These are phyloP conservation scores for Lasaia peninsularis DNA, from an alignment of 1,140 invertebrate genomes.

Conservation along the genomic window DNA sequence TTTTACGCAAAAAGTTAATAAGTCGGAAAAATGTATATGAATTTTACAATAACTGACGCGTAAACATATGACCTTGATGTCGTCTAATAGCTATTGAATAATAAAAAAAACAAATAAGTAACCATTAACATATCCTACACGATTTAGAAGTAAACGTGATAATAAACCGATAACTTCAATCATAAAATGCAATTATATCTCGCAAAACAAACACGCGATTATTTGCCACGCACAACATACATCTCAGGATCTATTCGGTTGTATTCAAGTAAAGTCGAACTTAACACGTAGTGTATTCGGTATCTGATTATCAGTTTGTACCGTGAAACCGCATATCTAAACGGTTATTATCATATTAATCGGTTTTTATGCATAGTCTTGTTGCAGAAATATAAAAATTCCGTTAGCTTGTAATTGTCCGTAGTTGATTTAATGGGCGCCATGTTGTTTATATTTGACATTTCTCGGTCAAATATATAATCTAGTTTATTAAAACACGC, in stretches of 20 bases:
- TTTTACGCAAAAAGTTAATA: no score
- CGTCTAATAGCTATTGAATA: background rate
- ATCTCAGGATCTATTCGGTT: background rate
- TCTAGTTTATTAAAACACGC: background rate
- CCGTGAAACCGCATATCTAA: slow-evolving; percentile 11
- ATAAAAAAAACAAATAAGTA: slow-evolving; percentile 1
- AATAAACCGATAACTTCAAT: slow-evolving; percentile 5
- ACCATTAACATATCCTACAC: background rate
- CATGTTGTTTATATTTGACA: slow-evolving; percentile 3
- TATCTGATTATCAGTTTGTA: slow-evolving; percentile 9
- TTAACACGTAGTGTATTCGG: background rate
- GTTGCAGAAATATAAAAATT: slow-evolving; percentile 11
- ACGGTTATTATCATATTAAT: slow-evolving; percentile 10
- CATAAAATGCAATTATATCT: slow-evolving; percentile 8
- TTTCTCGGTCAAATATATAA: background rate
- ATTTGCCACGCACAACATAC: background rate
- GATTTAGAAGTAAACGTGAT: slow-evolving; percentile 12
- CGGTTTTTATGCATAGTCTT: slow-evolving; percentile 10
- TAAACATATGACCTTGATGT: no score
- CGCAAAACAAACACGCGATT: slow-evolving; percentile 5
- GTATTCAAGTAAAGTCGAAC: background rate
- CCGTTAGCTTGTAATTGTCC: slow-evolving; percentile 9
- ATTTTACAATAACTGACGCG: no score
- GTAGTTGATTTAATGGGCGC: slow-evolving; percentile 4
- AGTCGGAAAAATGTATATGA: no score